Conservation (phyloP, 2,113 vertebrate species). For the Rhadina sibilatrix region DNA sequence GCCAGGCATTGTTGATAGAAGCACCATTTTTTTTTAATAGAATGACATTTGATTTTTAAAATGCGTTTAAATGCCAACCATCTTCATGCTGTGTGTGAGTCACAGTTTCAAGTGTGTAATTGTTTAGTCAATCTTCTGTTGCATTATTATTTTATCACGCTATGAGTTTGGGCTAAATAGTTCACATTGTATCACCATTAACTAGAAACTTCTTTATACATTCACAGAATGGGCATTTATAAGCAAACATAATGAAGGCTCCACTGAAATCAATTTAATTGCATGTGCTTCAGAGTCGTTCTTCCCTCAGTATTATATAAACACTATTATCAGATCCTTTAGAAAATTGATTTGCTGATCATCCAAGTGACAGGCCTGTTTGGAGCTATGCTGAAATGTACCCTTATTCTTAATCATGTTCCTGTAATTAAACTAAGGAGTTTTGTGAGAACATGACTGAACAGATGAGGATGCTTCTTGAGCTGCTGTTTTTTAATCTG, state of each 20-base stretch:
- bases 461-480: background rate
- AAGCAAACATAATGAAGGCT: background rate
- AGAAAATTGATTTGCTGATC: background rate
- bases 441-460: background rate
- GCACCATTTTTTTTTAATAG: background rate
- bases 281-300: background rate
- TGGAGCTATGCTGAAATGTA: background rate
- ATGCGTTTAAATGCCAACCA: conserved; percentile 43
- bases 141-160: background rate
- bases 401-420: background rate
- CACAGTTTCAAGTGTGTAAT: conserved; percentile 34
- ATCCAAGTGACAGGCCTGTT: background rate
- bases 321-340: background rate
- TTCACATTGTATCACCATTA: background rate
- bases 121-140: conserved; percentile 48
- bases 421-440: background rate
- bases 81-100: conserved; percentile 47
- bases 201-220: background rate
- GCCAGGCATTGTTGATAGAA: conserved; percentile 8
- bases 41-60: conserved; percentile 33
- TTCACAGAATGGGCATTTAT: background rate
- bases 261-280: background rate
- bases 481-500: background rate
- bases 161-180: background rate
- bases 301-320: background rate